Evolutionary conservation across 2,888 invertebrate species (phyloP).

Genomic region (Trachelus tabidus): DNA sequence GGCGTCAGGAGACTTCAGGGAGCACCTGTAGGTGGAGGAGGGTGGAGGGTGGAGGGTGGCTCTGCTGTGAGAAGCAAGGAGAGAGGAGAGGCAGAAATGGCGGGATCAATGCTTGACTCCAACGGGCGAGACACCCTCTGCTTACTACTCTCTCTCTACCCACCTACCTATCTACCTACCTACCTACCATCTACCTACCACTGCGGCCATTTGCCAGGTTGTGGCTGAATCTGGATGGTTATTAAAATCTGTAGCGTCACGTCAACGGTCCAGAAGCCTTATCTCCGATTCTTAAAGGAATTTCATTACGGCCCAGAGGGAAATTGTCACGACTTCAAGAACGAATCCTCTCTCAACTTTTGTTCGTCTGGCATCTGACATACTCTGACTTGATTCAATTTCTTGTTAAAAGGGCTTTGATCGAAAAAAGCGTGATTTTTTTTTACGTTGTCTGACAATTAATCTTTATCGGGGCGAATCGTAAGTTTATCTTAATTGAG

Average conservation of each 20-base stretch:
- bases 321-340: neutral
- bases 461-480: neutral
- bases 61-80: slow-evolving; percentile 6
- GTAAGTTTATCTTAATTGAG: neutral
- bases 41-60: slow-evolving; percentile 21
- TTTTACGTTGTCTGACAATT: slow-evolving; percentile 14
- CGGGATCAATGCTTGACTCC: slow-evolving; percentile 54
- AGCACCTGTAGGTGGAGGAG: slow-evolving; percentile 8
- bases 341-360: neutral
- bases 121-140: slow-evolving; percentile 31
- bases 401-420: neutral
- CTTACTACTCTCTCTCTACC: neutral
- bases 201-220: slow-evolving; percentile 54
- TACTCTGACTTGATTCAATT: neutral
- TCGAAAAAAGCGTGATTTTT: neutral
- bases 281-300: slow-evolving; percentile 6
- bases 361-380: neutral
- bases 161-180: neutral
- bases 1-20: neutral
- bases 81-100: slow-evolving; percentile 15
- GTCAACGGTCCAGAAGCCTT: slow-evolving; percentile 1
- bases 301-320: neutral
- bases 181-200: slow-evolving; percentile 32
- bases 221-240: slow-evolving; percentile 43
- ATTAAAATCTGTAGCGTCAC: slow-evolving; percentile 45